Conservation (phyloP, 2,113 vertebrate species). For the Myiagra hebetior region DNA sequence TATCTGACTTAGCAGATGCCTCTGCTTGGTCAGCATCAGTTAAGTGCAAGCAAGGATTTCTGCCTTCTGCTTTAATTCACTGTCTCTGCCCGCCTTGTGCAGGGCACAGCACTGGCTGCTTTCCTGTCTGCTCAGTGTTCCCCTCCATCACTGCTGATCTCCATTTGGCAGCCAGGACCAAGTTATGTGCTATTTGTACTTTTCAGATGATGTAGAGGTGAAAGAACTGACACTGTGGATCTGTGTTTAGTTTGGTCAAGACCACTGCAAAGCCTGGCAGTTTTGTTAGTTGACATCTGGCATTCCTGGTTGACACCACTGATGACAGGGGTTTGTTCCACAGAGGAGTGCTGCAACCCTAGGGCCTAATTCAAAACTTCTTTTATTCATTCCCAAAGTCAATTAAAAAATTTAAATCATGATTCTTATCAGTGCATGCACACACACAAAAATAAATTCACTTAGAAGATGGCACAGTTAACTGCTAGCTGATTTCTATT, state of each 20-base stretch:
- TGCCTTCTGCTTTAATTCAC: background rate
- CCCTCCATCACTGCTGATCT: background rate
- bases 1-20: background rate
- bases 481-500: conserved; percentile 14
- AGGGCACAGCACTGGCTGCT: background rate
- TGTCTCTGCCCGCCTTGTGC: background rate
- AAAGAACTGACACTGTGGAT: background rate
- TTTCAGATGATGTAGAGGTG: background rate
- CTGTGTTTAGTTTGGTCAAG: background rate
- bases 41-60: background rate
- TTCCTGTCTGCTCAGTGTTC: background rate
- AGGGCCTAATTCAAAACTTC: background rate
- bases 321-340: background rate
- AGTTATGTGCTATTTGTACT: background rate
- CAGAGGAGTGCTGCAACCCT: background rate
- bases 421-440: background rate
- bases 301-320: background rate
- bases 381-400: background rate
- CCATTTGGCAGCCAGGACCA: background rate
- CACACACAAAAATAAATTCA: background rate
- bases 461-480: background rate
- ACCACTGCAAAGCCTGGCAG: background rate
- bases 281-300: background rate
- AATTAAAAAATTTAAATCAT: background rate
- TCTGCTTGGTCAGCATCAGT: background rate